Percentiles rank a stretch among this genome's conserved stretches.
Evolutionary conservation across 2,797 vertebrate genomes (phyloP).

Genomic region (Pangasius sanitwongsei): DNA sequence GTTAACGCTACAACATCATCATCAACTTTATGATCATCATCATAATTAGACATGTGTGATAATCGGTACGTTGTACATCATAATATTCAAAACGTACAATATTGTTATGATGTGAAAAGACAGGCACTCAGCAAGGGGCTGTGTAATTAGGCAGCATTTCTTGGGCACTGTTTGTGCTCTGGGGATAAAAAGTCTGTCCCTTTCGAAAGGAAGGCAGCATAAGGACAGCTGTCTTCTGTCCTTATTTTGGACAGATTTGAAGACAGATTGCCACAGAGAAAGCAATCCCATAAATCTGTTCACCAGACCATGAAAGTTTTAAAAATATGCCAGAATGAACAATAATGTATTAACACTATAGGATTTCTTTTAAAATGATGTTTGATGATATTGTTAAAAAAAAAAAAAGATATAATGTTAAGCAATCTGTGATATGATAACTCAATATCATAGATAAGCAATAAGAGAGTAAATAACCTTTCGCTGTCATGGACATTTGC

Average conservation of each 20-base stretch:
- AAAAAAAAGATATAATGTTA: background rate
- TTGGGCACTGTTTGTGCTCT: background rate
- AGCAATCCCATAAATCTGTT: background rate
- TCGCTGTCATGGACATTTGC: background rate
- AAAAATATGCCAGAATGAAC: background rate
- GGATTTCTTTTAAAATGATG: background rate
- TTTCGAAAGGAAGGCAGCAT: background rate
- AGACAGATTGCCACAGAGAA: constrained; percentile 11
- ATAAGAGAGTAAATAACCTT: background rate
- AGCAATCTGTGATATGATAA: background rate
- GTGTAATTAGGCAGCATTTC: background rate
- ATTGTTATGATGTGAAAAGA: background rate
- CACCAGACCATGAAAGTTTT: background rate
- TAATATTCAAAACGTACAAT: background rate
- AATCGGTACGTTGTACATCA: background rate
- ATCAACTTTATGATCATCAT: background rate
- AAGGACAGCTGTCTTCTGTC: constrained; percentile 7
- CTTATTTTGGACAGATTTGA: constrained; percentile 4
- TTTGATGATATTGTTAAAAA: background rate
- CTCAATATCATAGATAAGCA: background rate
- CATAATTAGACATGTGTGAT: background rate
- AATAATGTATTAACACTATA: background rate
- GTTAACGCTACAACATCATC: background rate
- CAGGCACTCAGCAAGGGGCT: background rate
- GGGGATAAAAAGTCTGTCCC: background rate